Evolutionary conservation across 2,797 vertebrate species (phyloP), one percentile per base, ranked within the genome.

Genomic region (Steatocranus sp.): DNA sequence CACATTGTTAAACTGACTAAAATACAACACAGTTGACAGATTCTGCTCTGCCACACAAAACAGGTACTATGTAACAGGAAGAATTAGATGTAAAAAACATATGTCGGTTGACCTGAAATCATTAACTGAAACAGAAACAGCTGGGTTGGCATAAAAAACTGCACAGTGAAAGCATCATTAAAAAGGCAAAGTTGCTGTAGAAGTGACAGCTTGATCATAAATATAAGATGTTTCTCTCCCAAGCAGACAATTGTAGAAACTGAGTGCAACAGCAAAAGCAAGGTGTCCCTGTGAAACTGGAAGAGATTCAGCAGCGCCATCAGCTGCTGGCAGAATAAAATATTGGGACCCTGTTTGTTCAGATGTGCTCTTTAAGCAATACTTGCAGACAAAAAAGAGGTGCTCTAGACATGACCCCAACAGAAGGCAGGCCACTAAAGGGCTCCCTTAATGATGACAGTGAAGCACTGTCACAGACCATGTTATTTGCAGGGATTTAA

Each of bases 301-400:
- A 48, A 75, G 76, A 80, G 53, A 41, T 83, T 76, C 78, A 89
- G 84, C 79, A 81, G 80, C 27, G 56, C 81, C 79, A 81, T 88
- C 63, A 86, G 80, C 80, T 86, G 81, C 51, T 81, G 23, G 56
- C 36, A 83, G 80, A 70, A 46, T 46, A 70, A 83, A 86, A 46
- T 34, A 75, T 34, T 68, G 25, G 23, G 66, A 79, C 32, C 56
- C 66, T 48, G 53, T 48, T 46, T 32, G 4, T 9, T 30, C 11
- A 77, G 36, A 70, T 46, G 53, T 46, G 66, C 10, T 38, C 7
- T 17, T 43, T 0, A 23, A 15, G 14, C 15, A 53, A 34, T 32
- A 77, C 8, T 8, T 27, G 23, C n/a, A 43, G 46, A n/a, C 34
- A 74, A 75, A 75, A 73, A 17, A 27, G 6, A 20, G 15, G 36